phyloP scores from a whole-genome alignment of 2,888 invertebrate genomes.

The Trissolcus japonicus region DNA sequence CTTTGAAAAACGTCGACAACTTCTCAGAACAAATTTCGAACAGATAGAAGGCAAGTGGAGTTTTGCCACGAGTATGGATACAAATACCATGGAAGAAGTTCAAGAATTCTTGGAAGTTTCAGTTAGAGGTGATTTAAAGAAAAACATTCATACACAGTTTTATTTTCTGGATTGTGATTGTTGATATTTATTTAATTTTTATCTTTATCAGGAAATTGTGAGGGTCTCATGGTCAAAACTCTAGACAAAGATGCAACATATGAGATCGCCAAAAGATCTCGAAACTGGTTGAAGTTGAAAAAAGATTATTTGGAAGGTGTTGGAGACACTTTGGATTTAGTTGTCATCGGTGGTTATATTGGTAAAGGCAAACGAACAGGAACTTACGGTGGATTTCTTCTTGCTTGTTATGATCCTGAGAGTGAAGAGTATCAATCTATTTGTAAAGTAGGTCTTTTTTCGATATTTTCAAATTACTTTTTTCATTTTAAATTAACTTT shows the following conservation, averaged over 20 bases:
- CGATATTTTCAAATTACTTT: constrained; percentile 13
- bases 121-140: constrained; percentile 82
- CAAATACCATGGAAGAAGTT: constrained; percentile 91
- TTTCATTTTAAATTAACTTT: constrained; percentile 16
- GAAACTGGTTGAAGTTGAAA: constrained; percentile 97
- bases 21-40: constrained; percentile 84
- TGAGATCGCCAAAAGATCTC: constrained; percentile 96
- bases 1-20: constrained; percentile 84
- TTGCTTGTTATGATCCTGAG: constrained; percentile 94
- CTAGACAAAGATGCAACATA: constrained; percentile 92
- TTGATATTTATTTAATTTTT: constrained; percentile 3
- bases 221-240: constrained; percentile 99
- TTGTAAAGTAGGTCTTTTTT: constrained; percentile 84
- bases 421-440: constrained; percentile 95
- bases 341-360: constrained; percentile 95
- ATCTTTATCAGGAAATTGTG: constrained; percentile 86
- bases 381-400: constrained; percentile 94
- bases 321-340: constrained; percentile 96
- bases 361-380: constrained; percentile 97
- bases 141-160: background rate
- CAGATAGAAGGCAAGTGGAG: constrained; percentile 88
- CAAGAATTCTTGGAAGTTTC: constrained; percentile 96
- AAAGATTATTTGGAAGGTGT: constrained; percentile 98
- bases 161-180: background rate
- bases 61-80: constrained; percentile 90